phyloP scores from a whole-genome alignment of 2,797 vertebrate genomes.

The Clarias laeviceps region DNA sequence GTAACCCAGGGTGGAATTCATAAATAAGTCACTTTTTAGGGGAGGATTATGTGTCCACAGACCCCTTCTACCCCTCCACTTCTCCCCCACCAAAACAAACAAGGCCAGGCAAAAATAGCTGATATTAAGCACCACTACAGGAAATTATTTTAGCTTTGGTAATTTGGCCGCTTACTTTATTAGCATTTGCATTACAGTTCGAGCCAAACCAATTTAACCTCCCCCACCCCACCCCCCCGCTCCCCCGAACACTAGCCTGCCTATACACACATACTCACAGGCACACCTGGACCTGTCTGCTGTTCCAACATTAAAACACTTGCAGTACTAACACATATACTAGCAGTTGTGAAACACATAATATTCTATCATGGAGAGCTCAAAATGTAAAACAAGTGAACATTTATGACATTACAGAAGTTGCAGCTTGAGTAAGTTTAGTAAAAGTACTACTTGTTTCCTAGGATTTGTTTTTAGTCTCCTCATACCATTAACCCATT shows the following conservation, averaged over 20 bases:
- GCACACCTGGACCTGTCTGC: constrained; percentile 43
- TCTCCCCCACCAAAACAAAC: constrained; percentile 74
- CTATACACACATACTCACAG: constrained; percentile 48
- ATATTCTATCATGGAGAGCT: constrained; percentile 19
- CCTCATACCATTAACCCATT: constrained; percentile 68
- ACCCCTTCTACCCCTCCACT: constrained; percentile 59
- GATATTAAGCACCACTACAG: constrained; percentile 73
- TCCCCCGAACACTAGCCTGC: constrained; percentile 41
- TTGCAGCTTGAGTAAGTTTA: constrained; percentile 50
- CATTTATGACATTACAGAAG: constrained; percentile 30
- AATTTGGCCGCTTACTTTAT: constrained; percentile 73
- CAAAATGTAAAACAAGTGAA: constrained; percentile 33
- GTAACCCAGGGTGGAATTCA: constrained; percentile 76
- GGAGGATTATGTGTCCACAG: constrained; percentile 79
- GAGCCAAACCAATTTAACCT: constrained; percentile 52
- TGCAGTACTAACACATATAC: constrained; percentile 4
- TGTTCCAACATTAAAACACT: constrained; percentile 38
- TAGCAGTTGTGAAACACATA: constrained; percentile 7
- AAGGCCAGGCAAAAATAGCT: constrained; percentile 75
- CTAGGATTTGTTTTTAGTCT: constrained; percentile 61
- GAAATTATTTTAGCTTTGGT: constrained; percentile 77
- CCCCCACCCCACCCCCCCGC: constrained; percentile 13
- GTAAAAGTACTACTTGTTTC: constrained; percentile 58
- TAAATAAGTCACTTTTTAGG: constrained; percentile 82
- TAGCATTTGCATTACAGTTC: constrained; percentile 70